A percentile compares a stretch with the other conserved stretches of the same genome.
Conservation (phyloP, 2,888 invertebrate species). For the Epistrophella euchroma region DNA sequence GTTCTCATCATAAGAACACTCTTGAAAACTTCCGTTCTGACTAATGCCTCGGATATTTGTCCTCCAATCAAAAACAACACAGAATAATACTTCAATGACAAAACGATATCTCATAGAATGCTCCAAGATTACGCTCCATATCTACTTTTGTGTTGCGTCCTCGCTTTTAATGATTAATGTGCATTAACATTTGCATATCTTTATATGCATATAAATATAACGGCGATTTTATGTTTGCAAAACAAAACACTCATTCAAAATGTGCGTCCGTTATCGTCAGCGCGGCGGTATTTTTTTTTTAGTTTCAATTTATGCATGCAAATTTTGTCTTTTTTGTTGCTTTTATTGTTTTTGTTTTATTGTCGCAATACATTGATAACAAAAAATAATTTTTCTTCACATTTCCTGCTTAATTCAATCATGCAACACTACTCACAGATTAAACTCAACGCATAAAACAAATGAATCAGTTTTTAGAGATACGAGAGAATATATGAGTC, state of each 20-base stretch:
- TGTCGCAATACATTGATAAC: slow-evolving; percentile 32
- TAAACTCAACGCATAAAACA: slow-evolving; percentile 42
- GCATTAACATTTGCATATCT: neutral
- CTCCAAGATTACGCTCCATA: slow-evolving; percentile 33
- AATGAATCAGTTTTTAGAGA: slow-evolving; percentile 50
- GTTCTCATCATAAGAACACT: neutral
- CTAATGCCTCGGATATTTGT: slow-evolving; percentile 42
- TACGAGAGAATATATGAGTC: slow-evolving; percentile 8
- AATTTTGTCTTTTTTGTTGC: neutral
- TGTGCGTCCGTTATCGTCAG: slow-evolving; percentile 5
- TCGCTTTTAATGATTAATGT: slow-evolving; percentile 49
- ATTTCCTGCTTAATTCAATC: slow-evolving; percentile 45
- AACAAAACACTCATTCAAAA: slow-evolving; percentile 47
- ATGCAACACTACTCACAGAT: slow-evolving; percentile 13
- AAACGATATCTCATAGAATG: slow-evolving; percentile 42
- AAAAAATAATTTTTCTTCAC: slow-evolving; percentile 22
- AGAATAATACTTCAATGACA: slow-evolving; percentile 17
- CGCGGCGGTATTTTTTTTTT: slow-evolving; percentile 5
- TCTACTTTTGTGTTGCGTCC: slow-evolving; percentile 16
- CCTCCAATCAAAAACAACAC: neutral
- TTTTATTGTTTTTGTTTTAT: neutral
- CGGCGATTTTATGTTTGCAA: slow-evolving; percentile 19
- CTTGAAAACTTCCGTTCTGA: slow-evolving; percentile 36
- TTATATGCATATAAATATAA: neutral
- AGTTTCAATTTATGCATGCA: slow-evolving; percentile 34